Conservation (phyloP, 2,888 invertebrate species). For the Stegana nigrithorax region DNA sequence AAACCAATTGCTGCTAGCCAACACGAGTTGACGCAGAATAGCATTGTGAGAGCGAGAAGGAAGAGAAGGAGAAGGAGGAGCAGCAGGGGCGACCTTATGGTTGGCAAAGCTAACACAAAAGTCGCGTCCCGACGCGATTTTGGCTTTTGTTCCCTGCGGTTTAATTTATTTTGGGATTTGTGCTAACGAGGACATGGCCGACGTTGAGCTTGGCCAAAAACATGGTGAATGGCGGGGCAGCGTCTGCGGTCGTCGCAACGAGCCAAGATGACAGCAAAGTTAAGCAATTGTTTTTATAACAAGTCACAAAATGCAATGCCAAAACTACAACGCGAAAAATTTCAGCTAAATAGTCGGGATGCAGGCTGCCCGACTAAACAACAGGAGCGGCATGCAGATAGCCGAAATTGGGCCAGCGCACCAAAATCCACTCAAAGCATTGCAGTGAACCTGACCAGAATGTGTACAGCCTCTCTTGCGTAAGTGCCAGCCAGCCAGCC, state of each 20-base stretch:
- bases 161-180: constrained; percentile 28
- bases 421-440: no score
- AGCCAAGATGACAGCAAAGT: constrained; percentile 26
- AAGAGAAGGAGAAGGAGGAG: not conserved
- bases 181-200: constrained; percentile 14
- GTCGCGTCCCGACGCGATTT: constrained; percentile 27
- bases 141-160: constrained; percentile 22
- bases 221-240: not conserved
- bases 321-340: no score
- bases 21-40: not conserved
- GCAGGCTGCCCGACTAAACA: no score
- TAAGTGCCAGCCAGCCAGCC: no score
- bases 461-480: no score
- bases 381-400: no score
- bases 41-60: not conserved
- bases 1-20: no score
- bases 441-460: no score
- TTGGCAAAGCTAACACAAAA: not conserved
- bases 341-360: no score
- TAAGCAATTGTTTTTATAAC: constrained; percentile 20
- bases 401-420: no score
- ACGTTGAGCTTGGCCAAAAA: not conserved
- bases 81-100: not conserved
- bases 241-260: constrained; percentile 9
- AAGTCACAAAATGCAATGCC: not conserved